These are phyloP conservation scores for Nomia melanderi DNA, from an alignment of 1,140 invertebrate species.

Conservation along the genomic window DNA sequence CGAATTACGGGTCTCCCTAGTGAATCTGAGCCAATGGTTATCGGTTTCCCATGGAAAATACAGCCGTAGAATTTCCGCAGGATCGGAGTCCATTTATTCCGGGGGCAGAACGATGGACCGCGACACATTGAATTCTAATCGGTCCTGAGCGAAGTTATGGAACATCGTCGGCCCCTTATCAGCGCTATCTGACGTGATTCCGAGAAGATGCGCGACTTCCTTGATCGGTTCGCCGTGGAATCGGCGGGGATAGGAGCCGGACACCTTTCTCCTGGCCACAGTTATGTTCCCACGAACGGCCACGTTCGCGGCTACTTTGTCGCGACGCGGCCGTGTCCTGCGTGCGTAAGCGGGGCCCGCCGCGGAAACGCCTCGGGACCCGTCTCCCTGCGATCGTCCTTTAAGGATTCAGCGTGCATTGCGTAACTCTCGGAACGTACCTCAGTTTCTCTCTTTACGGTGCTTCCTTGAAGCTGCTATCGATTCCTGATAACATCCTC, in stretches of 20 bases:
- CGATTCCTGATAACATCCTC: no score
- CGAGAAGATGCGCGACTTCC: constrained; percentile 55
- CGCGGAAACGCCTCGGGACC: constrained; percentile 28
- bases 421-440: constrained; percentile 40
- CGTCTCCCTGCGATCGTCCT: constrained; percentile 36
- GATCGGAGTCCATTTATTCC: constrained; percentile 33
- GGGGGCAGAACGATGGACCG: constrained; percentile 1
- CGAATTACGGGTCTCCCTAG: no score
- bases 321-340: constrained; percentile 41
- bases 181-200: constrained; percentile 47
- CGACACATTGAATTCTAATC: constrained; percentile 37
- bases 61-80: not conserved
- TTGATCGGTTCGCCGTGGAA: constrained; percentile 30
- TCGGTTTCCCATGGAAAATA: constrained; percentile 30
- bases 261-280: constrained; percentile 3
- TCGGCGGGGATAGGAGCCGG: no score
- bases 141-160: constrained; percentile 38
- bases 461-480: not conserved
- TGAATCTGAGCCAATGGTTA: not conserved
- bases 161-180: constrained; percentile 52
- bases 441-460: constrained; percentile 9
- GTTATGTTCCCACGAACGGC: constrained; percentile 46
- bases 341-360: constrained; percentile 29
- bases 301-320: constrained; percentile 41
- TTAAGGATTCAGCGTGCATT: constrained; percentile 49